These are phyloP conservation scores for Synergus japonicus DNA, from an alignment of 2,888 invertebrate species.

Conservation along the genomic window DNA sequence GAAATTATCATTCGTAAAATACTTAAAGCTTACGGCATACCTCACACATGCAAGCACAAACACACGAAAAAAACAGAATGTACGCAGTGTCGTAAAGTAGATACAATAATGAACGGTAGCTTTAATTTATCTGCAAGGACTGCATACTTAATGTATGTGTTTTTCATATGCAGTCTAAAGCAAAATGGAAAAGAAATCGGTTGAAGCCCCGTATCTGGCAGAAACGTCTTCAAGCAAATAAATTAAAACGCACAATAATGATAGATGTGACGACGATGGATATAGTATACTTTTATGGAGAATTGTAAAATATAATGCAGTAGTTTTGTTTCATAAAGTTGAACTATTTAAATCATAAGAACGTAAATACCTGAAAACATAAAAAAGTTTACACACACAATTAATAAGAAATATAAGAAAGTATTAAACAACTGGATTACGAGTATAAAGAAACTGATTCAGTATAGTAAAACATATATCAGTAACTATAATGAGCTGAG, in stretches of 20 bases:
- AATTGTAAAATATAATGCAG: slow-evolving; percentile 67
- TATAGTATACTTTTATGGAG: slow-evolving; percentile 46
- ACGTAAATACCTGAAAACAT: slow-evolving; percentile 57
- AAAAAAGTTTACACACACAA: slow-evolving; percentile 73
- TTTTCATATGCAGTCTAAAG: slow-evolving; percentile 66
- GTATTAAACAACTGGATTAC: slow-evolving; percentile 27
- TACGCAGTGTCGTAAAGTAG: slow-evolving; percentile 66
- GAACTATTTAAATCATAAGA: slow-evolving; percentile 34
- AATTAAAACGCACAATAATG: slow-evolving; percentile 71
- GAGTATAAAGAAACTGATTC: slow-evolving; percentile 18
- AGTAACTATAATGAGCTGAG: slow-evolving; percentile 14
- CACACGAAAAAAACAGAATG: slow-evolving; percentile 66
- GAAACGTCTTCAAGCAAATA: slow-evolving; percentile 68
- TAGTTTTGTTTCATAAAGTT: slow-evolving; percentile 31
- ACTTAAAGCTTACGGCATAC: slow-evolving; percentile 71
- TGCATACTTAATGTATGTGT: slow-evolving; percentile 64
- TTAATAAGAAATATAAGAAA: slow-evolving; percentile 57
- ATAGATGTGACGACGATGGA: slow-evolving; percentile 56
- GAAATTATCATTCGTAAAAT: slow-evolving; percentile 50
- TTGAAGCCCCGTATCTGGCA: slow-evolving; percentile 59
- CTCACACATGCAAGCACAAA: slow-evolving; percentile 77
- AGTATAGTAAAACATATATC: slow-evolving; percentile 3
- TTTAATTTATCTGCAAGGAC: slow-evolving; percentile 73
- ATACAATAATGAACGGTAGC: slow-evolving; percentile 64
- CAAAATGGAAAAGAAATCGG: slow-evolving; percentile 60